phyloP scores from a whole-genome alignment of 2,797 vertebrate species.

The Eidolon dupreanum region DNA sequence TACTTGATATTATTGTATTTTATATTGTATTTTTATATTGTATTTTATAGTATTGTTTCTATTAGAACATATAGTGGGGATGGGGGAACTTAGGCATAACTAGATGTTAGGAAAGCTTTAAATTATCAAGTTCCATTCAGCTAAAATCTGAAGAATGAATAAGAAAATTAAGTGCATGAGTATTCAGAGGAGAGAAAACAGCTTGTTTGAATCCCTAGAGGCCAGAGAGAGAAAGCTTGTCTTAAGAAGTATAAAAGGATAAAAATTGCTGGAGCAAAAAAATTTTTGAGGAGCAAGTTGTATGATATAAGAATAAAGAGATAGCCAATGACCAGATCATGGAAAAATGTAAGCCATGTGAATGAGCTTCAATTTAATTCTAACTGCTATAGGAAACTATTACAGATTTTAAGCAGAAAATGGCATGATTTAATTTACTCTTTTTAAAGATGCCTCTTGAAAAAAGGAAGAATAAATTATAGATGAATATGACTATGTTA shows the following conservation, averaged over 20 bases:
- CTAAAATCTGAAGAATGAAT: neutral
- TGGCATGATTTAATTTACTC: neutral
- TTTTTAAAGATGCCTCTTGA: neutral
- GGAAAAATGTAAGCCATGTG: neutral
- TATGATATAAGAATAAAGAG: neutral
- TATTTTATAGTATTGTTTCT: too few species aligned
- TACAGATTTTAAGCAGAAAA: neutral
- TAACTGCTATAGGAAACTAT: neutral
- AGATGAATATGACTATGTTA: neutral
- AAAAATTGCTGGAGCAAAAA: neutral
- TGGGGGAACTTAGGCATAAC: neutral
- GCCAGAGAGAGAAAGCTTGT: neutral
- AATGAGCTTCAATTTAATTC: neutral
- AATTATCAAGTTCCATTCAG: neutral
- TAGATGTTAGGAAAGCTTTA: neutral
- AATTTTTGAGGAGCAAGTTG: neutral
- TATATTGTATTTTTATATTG: too few species aligned
- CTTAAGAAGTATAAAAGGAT: neutral
- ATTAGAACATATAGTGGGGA: neutral
- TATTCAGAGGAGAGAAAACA: neutral
- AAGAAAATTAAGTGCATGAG: neutral
- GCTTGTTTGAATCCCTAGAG: neutral
- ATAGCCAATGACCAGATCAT: neutral
- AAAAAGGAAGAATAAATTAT: neutral
- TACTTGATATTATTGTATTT: too few species aligned